These are phyloP conservation scores for Budorcas taxicolor DNA, from an alignment of 2,113 vertebrate genomes.

Conservation along the genomic window DNA sequence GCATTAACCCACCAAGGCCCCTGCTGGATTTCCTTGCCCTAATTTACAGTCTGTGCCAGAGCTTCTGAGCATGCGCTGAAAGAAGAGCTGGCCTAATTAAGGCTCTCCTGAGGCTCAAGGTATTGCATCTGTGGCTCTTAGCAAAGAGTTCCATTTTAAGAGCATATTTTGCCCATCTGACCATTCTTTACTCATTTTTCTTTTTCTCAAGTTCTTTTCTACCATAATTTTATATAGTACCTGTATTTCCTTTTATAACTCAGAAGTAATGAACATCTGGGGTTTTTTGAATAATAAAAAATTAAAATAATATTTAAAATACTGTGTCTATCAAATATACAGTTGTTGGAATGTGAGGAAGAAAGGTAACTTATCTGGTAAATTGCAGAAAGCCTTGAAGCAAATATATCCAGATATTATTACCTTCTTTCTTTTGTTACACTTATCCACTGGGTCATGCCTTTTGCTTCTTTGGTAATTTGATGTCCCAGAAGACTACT, in stretches of 20 bases:
- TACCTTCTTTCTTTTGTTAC: background rate
- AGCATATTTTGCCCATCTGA: background rate
- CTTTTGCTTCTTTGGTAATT: conserved; percentile 2
- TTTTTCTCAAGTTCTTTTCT: conserved; percentile 26
- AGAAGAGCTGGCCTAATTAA: conserved; percentile 44
- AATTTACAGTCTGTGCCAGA: conserved; percentile 18
- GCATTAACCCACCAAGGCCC: conserved; percentile 43
- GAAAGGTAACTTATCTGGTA: background rate
- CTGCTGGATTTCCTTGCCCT: conserved; percentile 54
- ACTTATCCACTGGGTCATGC: background rate
- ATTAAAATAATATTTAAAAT: conserved; percentile 37
- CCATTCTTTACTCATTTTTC: background rate
- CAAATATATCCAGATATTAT: background rate
- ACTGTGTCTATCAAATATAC: background rate
- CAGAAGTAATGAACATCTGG: background rate
- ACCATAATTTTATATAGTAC: background rate
- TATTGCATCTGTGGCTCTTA: conserved; percentile 51
- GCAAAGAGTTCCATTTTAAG: conserved; percentile 41
- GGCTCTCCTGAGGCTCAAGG: conserved; percentile 55
- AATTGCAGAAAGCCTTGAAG: background rate
- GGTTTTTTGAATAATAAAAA: background rate
- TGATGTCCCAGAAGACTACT: background rate
- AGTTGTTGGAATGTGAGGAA: background rate
- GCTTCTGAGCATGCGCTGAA: conserved; percentile 47
- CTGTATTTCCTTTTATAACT: background rate